Base-by-base conservation (phyloP, 2,888 invertebrate species). In the Melinaea menophilus region DNA sequence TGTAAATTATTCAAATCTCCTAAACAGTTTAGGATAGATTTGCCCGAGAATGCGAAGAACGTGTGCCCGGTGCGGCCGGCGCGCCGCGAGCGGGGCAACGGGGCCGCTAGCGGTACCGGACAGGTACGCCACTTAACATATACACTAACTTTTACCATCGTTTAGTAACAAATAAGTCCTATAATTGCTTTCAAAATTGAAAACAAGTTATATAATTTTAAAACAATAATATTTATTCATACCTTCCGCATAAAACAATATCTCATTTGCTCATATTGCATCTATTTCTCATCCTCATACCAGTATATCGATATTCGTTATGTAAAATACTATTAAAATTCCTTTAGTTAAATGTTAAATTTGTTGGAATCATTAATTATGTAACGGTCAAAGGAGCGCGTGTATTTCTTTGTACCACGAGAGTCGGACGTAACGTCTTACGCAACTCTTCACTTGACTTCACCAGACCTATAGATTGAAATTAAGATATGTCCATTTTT, bases 101-200 rank as follows among this genome's bases (percentile, higher is more conserved):
- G 90, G 90, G 90, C 89, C 90, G 88, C 79, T 90, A 90, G 90
- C 90, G 90, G 90, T 90, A 90, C 85, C 80, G 90, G 88, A 80
- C 90, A 90, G 90, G 90, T 90, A 90, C 81, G 86, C 84, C 88
- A 82, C 87, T 87, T 87, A 85, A 86, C 84, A 83, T 87, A 88
- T 85, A 1, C 22, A 22, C 22, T 22, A 22, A 22, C 22, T 22
- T 22, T 22, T 22, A 22, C 22, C 22, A 22, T 22, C 22, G 22
- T 1, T 22, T 22, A 22, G 22, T 22, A 22, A 22, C 22, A 22
- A 22, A 22, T 22, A 22, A 22, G 22, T 22, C 22, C 22, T 22
- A 22, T 22, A 22, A 22, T 22, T 22, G 22, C 22, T 22, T 22
- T 22, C 22, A 22, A 22, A 22, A 22, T 22, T 22, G 22, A 22